A percentile compares a stretch with the other conserved stretches of the same genome.
These are phyloP conservation scores for Lepidostoma basale DNA, from an alignment of 1,140 invertebrate species.

Conservation along the genomic window DNA sequence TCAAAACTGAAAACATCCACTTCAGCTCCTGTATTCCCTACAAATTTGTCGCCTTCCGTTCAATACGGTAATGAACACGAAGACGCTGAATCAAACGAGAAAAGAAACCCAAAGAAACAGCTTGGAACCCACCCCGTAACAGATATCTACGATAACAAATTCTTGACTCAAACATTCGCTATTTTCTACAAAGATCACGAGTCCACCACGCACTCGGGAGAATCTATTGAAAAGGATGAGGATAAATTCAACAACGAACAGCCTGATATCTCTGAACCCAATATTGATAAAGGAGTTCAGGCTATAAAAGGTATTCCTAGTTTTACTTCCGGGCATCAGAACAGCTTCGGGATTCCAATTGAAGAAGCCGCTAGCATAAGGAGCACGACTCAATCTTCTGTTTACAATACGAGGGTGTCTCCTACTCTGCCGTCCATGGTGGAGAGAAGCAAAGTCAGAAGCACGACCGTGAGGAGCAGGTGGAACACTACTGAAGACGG, in stretches of 20 bases:
- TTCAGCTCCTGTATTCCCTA: conserved; percentile 55
- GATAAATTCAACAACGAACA: conserved; percentile 14
- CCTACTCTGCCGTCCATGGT: conserved; percentile 61
- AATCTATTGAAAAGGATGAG: conserved; percentile 26
- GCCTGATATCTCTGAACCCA: background rate
- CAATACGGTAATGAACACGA: conserved; percentile 57
- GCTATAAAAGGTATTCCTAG: conserved; percentile 9
- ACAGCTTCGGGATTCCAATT: conserved; percentile 65
- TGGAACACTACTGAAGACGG: conserved; percentile 47
- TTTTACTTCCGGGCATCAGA: conserved; percentile 67
- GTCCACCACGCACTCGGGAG: conserved; percentile 31
- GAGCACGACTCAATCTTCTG: conserved; percentile 57
- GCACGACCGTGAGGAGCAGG: conserved; percentile 43
- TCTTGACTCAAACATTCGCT: conserved; percentile 42
- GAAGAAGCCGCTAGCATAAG: conserved; percentile 63
- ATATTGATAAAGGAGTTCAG: conserved; percentile 5
- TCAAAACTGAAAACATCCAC: conserved; percentile 47
- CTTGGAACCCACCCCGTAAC: conserved; percentile 38
- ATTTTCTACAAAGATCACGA: conserved; percentile 46
- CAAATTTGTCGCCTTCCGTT: conserved; percentile 57
- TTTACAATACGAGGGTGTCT: conserved; percentile 63
- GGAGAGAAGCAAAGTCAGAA: conserved; percentile 46
- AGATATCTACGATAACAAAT: conserved; percentile 45
- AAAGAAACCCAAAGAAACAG: conserved; percentile 51
- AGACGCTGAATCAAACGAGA: conserved; percentile 50